Evolutionary conservation across 1,140 invertebrate genomes (phyloP).

Genomic region (Dendroctonus ponderosae): DNA sequence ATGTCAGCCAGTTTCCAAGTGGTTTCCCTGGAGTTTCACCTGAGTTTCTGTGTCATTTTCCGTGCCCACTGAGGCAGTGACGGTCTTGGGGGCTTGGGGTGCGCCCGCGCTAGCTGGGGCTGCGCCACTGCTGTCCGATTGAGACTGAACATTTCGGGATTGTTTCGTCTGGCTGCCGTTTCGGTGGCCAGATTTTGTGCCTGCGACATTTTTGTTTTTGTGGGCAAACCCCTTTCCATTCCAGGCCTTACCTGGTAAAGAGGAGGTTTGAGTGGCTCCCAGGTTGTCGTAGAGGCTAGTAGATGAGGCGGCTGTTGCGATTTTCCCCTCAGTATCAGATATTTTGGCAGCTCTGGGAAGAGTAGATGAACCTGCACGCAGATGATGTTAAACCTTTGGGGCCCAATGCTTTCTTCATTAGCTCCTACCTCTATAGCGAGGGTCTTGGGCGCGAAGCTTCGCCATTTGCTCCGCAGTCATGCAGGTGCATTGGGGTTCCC

Average conservation of each 20-base stretch:
- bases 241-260: constrained; percentile 54
- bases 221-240: too few relatives aligned
- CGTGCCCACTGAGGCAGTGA: constrained; percentile 62
- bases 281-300: constrained; percentile 90
- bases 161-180: constrained; percentile 48
- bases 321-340: constrained; percentile 66
- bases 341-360: constrained; percentile 73
- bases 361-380: constrained; percentile 73
- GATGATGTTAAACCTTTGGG: constrained; percentile 1
- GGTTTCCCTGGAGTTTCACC: constrained; percentile 34
- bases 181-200: constrained; percentile 45
- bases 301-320: constrained; percentile 78
- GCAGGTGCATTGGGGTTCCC: constrained; percentile 91
- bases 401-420: neutral
- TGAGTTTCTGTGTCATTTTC: constrained; percentile 52
- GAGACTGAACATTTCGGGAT: constrained; percentile 57
- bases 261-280: constrained; percentile 57
- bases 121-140: constrained; percentile 64
- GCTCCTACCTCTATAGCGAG: constrained; percentile 68
- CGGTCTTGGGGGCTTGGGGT: constrained; percentile 54
- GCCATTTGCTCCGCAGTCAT: constrained; percentile 92
- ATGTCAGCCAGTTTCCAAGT: neutral
- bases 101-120: constrained; percentile 56
- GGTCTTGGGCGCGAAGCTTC: constrained; percentile 78
- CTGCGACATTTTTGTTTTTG: too few relatives aligned